Evolutionary conservation across 2,113 vertebrate genomes (phyloP).

Genomic region (Daboia siamensis): DNA sequence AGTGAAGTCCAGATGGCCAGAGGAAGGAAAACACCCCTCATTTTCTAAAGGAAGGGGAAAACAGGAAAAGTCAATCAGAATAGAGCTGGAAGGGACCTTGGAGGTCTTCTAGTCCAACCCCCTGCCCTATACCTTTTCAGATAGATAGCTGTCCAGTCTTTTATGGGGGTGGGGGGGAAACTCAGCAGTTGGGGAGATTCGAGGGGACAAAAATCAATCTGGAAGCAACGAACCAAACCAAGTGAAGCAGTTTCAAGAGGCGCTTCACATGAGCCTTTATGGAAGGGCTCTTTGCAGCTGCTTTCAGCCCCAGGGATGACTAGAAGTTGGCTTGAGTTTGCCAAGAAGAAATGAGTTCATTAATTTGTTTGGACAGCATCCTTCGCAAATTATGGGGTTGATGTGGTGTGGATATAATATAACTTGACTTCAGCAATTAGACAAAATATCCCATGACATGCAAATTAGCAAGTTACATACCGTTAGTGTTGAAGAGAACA

Average conservation of each 20-base stretch:
- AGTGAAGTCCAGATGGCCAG: neutral
- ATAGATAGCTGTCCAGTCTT: too few species aligned
- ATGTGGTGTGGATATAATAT: neutral
- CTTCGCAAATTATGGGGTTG: neutral
- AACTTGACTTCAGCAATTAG: neutral
- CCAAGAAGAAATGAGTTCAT: neutral
- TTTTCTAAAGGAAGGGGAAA: neutral
- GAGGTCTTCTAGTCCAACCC: too few species aligned
- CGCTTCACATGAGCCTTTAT: neutral
- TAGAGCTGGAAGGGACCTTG: too few species aligned
- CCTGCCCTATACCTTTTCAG: too few species aligned
- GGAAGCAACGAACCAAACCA: neutral
- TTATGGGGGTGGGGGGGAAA: too few species aligned
- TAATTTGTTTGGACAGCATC: neutral
- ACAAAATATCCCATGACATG: neutral
- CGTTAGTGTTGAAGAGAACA: neutral
- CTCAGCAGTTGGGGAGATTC: neutral
- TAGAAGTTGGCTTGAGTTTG: neutral
- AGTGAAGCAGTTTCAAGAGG: neutral
- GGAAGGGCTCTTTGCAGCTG: neutral
- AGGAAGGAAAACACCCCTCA: neutral
- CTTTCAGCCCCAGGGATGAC: neutral
- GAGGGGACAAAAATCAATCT: neutral
- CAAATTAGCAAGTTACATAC: neutral
- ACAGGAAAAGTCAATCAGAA: neutral